These are phyloP conservation scores for Glaucidium brasilianum DNA, from an alignment of 2,113 vertebrate species.

Conservation along the genomic window DNA sequence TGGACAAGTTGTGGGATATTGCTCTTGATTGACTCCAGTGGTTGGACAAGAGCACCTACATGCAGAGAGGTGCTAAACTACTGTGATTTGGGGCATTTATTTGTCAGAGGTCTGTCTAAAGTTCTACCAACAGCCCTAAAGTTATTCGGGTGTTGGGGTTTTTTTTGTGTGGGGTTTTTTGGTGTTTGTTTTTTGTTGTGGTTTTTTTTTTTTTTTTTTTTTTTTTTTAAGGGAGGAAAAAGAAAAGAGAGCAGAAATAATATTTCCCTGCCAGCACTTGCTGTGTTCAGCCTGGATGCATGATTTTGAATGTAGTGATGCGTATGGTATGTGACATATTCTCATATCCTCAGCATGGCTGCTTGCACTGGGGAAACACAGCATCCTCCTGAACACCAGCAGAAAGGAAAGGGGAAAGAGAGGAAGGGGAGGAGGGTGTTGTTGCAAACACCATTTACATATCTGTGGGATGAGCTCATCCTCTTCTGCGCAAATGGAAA, in stretches of 20 bases:
- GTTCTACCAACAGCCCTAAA: not conserved
- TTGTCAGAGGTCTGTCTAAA: not conserved
- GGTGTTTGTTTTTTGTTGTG: too few relatives aligned
- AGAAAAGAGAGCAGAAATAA: not conserved
- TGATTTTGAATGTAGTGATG: not conserved
- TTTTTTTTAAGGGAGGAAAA: too few relatives aligned
- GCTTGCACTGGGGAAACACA: not conserved
- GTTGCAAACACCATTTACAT: not conserved
- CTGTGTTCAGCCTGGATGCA: not conserved
- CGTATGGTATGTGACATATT: not conserved
- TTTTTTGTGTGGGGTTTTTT: too few relatives aligned
- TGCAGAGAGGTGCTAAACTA: not conserved
- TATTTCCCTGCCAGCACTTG: not conserved
- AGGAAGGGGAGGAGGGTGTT: too few relatives aligned
- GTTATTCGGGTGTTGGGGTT: not conserved
- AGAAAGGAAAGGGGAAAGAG: not conserved
- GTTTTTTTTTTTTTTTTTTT: accelerated
- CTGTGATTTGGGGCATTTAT: not conserved
- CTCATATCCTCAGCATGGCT: accelerated
- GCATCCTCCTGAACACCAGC: accelerated
- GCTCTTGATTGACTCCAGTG: not conserved
- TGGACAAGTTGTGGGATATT: not conserved
- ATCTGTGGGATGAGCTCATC: constrained; percentile 14
- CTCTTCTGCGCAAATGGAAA: not conserved
- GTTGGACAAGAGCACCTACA: not conserved